phyloP scores from a whole-genome alignment of 2,113 vertebrate genomes.

The Tupaia chinensis region DNA sequence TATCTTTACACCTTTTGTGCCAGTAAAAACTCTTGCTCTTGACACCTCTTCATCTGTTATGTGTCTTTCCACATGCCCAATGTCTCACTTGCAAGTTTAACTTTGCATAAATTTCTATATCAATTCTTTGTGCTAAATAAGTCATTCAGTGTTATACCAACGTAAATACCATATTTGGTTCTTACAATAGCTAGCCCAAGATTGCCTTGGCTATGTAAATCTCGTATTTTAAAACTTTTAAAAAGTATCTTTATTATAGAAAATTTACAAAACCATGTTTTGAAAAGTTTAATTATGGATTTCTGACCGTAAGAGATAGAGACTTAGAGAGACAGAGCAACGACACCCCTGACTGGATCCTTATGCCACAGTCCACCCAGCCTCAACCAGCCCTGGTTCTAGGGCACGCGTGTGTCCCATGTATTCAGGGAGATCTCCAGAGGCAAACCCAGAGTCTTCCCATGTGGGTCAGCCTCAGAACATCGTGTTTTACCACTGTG shows the following conservation, averaged over 20 bases:
- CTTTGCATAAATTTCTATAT: conserved; percentile 3
- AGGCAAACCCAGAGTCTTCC: no score
- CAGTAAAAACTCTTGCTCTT: conserved; percentile 15
- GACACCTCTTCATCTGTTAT: conserved; percentile 15
- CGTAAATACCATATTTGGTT: conserved; percentile 40
- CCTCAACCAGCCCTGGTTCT: no score
- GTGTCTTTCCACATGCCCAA: not conserved
- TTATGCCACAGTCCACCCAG: no score
- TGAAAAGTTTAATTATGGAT: no score
- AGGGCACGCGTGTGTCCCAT: no score
- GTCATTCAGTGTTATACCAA: not conserved
- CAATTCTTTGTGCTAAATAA: conserved; percentile 57
- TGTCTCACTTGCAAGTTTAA: conserved; percentile 50
- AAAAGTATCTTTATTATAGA: conserved; percentile 21
- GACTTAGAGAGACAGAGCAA: no score
- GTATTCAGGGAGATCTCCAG: no score
- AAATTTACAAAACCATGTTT: conserved; percentile 11
- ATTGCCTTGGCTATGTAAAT: not conserved
- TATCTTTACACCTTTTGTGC: not conserved
- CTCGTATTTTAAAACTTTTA: conserved; percentile 13
- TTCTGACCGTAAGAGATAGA: no score
- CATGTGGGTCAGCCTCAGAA: no score
- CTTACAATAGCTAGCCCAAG: conserved; percentile 21
- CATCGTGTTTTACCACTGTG: no score
- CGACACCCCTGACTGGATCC: no score